Percentiles rank a stretch among this genome's conserved stretches.
Conservation (phyloP, 2,888 invertebrate species). For the Drosophila multiciliata region DNA sequence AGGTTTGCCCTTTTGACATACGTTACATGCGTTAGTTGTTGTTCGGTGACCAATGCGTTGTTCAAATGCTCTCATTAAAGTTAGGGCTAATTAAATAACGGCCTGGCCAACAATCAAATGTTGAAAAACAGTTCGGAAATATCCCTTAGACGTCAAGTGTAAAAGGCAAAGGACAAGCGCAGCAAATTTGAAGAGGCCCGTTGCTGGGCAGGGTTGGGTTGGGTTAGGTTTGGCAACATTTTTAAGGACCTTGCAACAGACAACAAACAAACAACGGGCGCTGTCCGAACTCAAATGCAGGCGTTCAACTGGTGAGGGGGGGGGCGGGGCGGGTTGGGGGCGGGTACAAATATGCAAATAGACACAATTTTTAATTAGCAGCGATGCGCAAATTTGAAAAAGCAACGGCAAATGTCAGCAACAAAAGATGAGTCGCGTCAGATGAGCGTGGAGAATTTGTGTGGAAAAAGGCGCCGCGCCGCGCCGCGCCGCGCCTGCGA, state of each 20-base stretch:
- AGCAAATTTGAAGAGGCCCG: slow-evolving; percentile 47
- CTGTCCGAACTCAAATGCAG: slow-evolving; percentile 71
- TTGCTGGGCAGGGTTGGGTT: neutral
- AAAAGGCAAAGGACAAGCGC: slow-evolving; percentile 65
- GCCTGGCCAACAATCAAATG: slow-evolving; percentile 32
- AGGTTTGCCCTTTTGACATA: slow-evolving; percentile 47
- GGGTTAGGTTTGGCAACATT: slow-evolving; percentile 16
- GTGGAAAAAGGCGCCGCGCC: slow-evolving; percentile 19
- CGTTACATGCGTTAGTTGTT: slow-evolving; percentile 25
- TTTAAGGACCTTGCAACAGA: slow-evolving; percentile 63
- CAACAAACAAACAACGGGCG: slow-evolving; percentile 54
- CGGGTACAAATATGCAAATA: slow-evolving; percentile 76
- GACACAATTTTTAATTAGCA: slow-evolving; percentile 81
- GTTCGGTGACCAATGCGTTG: slow-evolving; percentile 29
- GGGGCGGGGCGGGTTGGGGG: slow-evolving; percentile 5
- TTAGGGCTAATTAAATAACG: slow-evolving; percentile 59
- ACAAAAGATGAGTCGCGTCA: slow-evolving; percentile 69
- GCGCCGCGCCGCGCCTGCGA: slow-evolving; percentile 58
- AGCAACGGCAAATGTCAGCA: slow-evolving; percentile 71
- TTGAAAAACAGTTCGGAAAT: slow-evolving; percentile 45
- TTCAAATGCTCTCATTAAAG: slow-evolving; percentile 58
- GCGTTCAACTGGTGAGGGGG: slow-evolving; percentile 21
- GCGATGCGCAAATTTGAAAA: slow-evolving; percentile 76
- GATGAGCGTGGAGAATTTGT: slow-evolving; percentile 53
- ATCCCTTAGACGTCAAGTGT: slow-evolving; percentile 13